phyloP scores from a whole-genome alignment of 2,797 vertebrate species.

The Hydrophis major region DNA sequence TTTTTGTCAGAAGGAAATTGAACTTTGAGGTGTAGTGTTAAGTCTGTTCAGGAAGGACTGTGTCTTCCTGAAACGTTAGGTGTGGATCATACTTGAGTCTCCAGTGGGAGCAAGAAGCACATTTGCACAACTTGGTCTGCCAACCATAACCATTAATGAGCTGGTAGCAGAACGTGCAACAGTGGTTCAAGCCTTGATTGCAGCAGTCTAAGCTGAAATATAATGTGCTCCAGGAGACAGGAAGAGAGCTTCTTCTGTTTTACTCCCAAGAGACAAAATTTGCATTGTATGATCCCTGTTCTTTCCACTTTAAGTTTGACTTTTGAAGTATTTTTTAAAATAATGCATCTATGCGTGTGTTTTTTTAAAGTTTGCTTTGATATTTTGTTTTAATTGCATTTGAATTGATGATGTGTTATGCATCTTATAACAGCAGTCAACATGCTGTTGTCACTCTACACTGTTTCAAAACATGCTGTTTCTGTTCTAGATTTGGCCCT shows the following conservation, averaged over 20 bases:
- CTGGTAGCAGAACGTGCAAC: background rate
- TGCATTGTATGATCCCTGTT: background rate
- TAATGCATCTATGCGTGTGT: background rate
- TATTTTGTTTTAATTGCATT: background rate
- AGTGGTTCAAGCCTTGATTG: background rate
- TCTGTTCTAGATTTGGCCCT: slow-evolving; percentile 61
- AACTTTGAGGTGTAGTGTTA: background rate
- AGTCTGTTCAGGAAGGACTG: background rate
- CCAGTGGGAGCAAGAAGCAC: background rate
- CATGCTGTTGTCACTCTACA: background rate
- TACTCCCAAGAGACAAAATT: background rate
- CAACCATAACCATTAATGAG: background rate
- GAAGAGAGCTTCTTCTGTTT: background rate
- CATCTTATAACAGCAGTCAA: background rate
- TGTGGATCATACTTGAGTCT: background rate
- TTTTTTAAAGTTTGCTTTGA: background rate
- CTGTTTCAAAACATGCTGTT: slow-evolving; percentile 14
- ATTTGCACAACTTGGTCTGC: background rate
- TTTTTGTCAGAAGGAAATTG: background rate
- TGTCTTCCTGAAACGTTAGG: background rate
- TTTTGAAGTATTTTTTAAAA: background rate
- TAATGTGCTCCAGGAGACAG: background rate
- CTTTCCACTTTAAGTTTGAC: background rate
- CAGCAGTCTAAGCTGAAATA: background rate
- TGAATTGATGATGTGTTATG: background rate